Conservation (phyloP, 2,113 vertebrate species). For the Oryzias melastigma region DNA sequence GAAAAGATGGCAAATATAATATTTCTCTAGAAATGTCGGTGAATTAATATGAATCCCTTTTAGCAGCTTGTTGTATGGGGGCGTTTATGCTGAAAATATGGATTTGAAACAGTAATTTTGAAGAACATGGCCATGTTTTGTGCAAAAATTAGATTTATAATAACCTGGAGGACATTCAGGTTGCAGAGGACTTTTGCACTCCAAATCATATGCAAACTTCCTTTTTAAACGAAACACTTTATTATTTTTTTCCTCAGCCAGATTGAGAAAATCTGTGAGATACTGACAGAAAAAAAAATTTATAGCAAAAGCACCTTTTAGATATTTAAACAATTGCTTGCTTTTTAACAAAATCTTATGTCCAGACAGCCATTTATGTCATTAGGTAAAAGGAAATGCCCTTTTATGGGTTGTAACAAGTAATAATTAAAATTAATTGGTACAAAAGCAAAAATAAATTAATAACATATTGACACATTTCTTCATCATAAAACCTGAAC, state of each 20-base stretch:
- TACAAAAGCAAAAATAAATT: no score
- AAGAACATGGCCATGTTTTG: no score
- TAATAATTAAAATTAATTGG: no score
- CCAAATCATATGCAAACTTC: slow-evolving; percentile 24
- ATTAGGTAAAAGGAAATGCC: no score
- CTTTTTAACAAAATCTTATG: no score
- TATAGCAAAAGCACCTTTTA: no score
- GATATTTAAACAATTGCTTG: no score
- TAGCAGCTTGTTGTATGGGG: slow-evolving; percentile 3
- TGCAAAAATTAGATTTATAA: not conserved
- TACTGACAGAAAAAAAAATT: slow-evolving; percentile 1
- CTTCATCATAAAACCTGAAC: no score
- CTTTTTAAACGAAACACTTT: slow-evolving; percentile 10
- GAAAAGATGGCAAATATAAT: slow-evolving; percentile 65
- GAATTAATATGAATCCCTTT: slow-evolving; percentile 47
- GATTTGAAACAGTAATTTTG: slow-evolving; percentile 9
- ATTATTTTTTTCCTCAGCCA: not conserved
- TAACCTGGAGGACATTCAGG: no score
- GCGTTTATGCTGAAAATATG: slow-evolving; percentile 15
- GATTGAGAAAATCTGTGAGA: slow-evolving; percentile 6
- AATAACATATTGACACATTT: no score
- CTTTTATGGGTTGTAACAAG: no score
- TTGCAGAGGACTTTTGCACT: not conserved
- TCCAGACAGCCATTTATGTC: no score
- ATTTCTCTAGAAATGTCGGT: slow-evolving; percentile 57